These are phyloP conservation scores for Lagria hirta DNA, from an alignment of 2,888 invertebrate species.

Conservation along the genomic window DNA sequence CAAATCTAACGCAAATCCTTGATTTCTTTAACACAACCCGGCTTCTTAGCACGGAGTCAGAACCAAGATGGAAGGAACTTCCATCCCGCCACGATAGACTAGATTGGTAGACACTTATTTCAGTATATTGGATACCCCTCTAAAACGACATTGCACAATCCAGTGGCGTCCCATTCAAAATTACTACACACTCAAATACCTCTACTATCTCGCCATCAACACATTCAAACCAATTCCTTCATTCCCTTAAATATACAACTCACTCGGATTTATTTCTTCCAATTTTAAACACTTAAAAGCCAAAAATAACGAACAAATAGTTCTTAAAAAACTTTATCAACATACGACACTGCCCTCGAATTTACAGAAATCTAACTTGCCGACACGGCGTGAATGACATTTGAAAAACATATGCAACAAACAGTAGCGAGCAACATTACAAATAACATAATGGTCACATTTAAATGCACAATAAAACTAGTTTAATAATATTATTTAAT, in stretches of 20 bases:
- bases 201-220: neutral
- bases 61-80: constrained; percentile 76
- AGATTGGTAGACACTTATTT: constrained; percentile 54
- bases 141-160: constrained; percentile 60
- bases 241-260: no score
- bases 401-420: no score
- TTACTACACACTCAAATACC: constrained; percentile 31
- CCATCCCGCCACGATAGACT: constrained; percentile 65
- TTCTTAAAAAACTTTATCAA: constrained; percentile 6
- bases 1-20: constrained; percentile 36
- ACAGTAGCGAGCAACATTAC: no score
- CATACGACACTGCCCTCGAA: constrained; percentile 20
- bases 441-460: no score
- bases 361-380: no score
- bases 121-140: constrained; percentile 56
- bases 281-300: neutral
- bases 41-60: constrained; percentile 70
- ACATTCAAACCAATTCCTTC: neutral
- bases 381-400: no score
- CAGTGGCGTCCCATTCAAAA: constrained; percentile 52
- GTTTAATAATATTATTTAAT: no score
- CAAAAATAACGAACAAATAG: constrained; percentile 7
- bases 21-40: constrained; percentile 63
- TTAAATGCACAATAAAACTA: no score
- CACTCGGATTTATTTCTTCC: no score